phyloP scores from a whole-genome alignment of 2,888 invertebrate genomes.

The Dichetophora obliterata region DNA sequence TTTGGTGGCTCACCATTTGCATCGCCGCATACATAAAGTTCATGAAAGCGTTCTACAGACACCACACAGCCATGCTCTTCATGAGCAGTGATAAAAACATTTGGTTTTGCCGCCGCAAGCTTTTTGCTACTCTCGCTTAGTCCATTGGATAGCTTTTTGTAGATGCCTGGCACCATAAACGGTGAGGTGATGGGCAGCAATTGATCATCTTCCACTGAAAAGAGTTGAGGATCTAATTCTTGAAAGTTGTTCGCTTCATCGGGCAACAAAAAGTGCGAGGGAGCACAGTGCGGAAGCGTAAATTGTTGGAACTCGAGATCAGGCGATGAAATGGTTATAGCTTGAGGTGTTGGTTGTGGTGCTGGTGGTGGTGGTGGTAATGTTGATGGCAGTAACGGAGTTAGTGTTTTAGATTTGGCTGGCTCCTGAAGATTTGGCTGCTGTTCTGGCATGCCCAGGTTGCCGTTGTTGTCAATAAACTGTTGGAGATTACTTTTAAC shows the following conservation, averaged over 20 bases:
- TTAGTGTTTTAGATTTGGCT: background rate
- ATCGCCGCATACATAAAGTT: constrained; percentile 45
- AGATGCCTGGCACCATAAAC: constrained; percentile 58
- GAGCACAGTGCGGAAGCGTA: background rate
- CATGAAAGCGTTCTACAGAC: constrained; percentile 45
- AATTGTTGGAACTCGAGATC: constrained; percentile 35
- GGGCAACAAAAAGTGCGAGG: constrained; percentile 44
- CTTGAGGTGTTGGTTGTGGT: background rate
- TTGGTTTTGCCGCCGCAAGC: constrained; percentile 34
- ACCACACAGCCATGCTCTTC: constrained; percentile 53
- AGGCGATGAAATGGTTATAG: background rate
- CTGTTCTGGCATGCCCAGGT: background rate
- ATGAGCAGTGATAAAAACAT: constrained; percentile 53
- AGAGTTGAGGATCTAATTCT: constrained; percentile 53
- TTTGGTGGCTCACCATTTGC: constrained; percentile 14
- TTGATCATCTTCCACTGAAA: constrained; percentile 53
- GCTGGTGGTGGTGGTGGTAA: background rate
- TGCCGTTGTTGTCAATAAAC: constrained; percentile 18
- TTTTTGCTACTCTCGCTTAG: background rate
- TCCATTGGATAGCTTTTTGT: constrained; percentile 50
- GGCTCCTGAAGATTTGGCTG: background rate
- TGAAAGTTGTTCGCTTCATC: constrained; percentile 49
- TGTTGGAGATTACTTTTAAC: background rate
- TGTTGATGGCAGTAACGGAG: too few relatives aligned
- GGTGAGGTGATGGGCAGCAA: constrained; percentile 56